Conservation (phyloP, 2,113 vertebrate species). For the Scophthalmus maximus region DNA sequence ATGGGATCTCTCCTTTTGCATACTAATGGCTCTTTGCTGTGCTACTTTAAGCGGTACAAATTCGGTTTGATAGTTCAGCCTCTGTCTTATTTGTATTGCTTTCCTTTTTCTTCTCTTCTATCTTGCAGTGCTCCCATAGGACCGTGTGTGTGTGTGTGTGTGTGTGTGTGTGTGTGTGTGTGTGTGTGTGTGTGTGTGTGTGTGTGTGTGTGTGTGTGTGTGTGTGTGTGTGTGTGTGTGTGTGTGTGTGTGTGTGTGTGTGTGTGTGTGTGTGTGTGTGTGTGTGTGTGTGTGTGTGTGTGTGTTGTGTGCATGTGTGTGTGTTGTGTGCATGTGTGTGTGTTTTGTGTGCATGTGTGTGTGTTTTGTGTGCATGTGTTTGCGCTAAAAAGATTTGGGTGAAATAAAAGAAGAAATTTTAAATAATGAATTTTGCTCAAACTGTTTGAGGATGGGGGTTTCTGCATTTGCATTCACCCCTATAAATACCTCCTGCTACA, state of each 20-base stretch:
- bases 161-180: background rate
- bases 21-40: constrained; percentile 64
- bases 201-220: background rate
- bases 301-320: too few species aligned
- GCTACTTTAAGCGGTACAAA: constrained; percentile 67
- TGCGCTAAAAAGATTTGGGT: constrained; percentile 56
- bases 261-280: too few species aligned
- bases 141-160: constrained; percentile 29
- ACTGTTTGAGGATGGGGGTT: constrained; percentile 51
- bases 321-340: constrained; percentile 6
- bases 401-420: constrained; percentile 61
- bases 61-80: constrained; percentile 75
- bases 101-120: constrained; percentile 56
- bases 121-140: constrained; percentile 65
- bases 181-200: constrained; percentile 9
- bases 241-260: background rate
- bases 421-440: constrained; percentile 73
- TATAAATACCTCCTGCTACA: constrained; percentile 63
- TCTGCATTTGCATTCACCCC: constrained; percentile 64
- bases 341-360: constrained; percentile 2
- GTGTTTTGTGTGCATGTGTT: too few species aligned
- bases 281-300: background rate
- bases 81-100: constrained; percentile 75
- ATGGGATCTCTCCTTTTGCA: constrained; percentile 67
- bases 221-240: constrained; percentile 10